These are phyloP conservation scores for Argentina silus DNA, from an alignment of 2,797 vertebrate genomes.

Conservation along the genomic window DNA sequence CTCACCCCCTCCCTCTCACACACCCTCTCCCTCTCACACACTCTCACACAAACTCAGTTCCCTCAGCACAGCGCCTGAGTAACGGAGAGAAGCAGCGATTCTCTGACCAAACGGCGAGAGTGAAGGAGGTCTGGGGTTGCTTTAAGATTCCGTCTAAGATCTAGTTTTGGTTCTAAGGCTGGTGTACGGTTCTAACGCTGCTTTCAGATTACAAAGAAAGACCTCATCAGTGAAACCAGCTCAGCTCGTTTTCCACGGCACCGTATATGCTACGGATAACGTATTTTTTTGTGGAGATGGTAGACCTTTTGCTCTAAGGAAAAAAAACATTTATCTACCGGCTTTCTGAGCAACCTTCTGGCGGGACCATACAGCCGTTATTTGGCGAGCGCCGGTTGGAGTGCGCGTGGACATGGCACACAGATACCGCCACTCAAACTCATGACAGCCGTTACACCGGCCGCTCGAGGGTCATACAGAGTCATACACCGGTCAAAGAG, in stretches of 20 bases:
- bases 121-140: constrained; percentile 21
- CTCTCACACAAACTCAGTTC: constrained; percentile 4
- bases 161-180: background rate
- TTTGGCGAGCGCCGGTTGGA: constrained; percentile 19
- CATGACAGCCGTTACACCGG: constrained; percentile 48
- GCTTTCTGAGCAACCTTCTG: background rate
- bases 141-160: background rate
- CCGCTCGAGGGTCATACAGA: constrained; percentile 44
- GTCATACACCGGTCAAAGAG: constrained; percentile 55
- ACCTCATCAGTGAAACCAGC: background rate
- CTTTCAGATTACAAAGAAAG: background rate
- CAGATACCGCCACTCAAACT: constrained; percentile 46
- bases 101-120: constrained; percentile 50
- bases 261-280: background rate
- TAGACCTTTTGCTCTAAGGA: too few relatives aligned
- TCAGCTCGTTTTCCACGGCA: background rate
- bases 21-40: background rate
- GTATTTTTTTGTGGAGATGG: too few relatives aligned
- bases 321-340: background rate
- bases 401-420: constrained; percentile 66
- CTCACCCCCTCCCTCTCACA: constrained; percentile 50
- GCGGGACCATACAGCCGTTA: background rate
- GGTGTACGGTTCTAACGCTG: background rate
- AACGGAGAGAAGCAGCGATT: constrained; percentile 64
- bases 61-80: constrained; percentile 44